Conservation (phyloP, 2,113 vertebrate species). For the Penelope pileata region DNA sequence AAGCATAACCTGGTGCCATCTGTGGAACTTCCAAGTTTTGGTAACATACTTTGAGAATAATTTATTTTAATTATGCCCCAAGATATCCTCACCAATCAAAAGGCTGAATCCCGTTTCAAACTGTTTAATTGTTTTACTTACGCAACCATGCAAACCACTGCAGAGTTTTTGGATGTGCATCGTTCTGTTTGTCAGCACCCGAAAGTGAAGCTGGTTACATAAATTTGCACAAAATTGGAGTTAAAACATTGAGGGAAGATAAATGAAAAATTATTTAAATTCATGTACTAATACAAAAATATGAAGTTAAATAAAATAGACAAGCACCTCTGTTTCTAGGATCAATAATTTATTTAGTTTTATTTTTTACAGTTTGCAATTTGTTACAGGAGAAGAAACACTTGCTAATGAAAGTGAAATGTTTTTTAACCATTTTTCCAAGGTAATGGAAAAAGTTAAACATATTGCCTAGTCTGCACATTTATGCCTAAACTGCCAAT, state of each 20-base stretch:
- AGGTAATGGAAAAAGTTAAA: conserved; percentile 39
- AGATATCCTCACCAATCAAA: not conserved
- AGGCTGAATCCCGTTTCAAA: not conserved
- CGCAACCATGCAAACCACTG: not conserved
- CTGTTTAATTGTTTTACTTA: not conserved
- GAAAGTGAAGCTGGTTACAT: not conserved
- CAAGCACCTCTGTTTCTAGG: not conserved
- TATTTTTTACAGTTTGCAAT: conserved; percentile 9
- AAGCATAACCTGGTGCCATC: not conserved
- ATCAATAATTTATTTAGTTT: conserved; percentile 43
- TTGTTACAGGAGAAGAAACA: conserved; percentile 66
- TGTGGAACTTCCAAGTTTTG: not conserved
- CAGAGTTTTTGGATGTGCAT: not conserved
- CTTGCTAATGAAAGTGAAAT: conserved; percentile 26
- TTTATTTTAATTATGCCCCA: not conserved
- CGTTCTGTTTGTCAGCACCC: not conserved
- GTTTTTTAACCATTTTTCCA: conserved; percentile 27
- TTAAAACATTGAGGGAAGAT: not conserved
- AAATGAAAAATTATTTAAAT: not conserved
- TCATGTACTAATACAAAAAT: not conserved
- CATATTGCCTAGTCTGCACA: conserved; percentile 22
- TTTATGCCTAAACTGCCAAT: conserved; percentile 14
- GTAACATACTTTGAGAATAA: not conserved
- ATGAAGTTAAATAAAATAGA: not conserved
- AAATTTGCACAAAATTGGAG: not conserved